Evolutionary conservation across 2,797 vertebrate species (phyloP), one percentile per base, ranked within the genome.

Genomic region (Pantherophis vulpinus): DNA sequence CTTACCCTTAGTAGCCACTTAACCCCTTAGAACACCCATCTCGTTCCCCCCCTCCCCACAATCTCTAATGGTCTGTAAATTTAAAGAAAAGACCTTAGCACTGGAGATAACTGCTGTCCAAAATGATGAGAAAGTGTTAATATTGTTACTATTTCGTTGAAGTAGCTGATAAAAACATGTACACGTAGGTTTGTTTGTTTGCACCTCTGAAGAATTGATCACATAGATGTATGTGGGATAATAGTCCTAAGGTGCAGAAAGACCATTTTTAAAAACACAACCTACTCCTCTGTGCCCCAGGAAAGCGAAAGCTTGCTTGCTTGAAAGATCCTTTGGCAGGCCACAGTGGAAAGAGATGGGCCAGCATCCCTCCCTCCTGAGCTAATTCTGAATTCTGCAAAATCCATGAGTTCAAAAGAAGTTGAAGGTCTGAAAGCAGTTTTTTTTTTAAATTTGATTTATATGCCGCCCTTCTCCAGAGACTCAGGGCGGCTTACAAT

Each of bases 381-480:
- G 23, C 88, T 56, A 12, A 61, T 23, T 60, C 83, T 27, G 58
- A 42, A 61, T n/a, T 55, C n/a, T 23, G 9, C 58, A 32, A 54
- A 58, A 88, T 37, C 10, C 59, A 32, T 10, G 0, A 5, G 25
- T 0, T 32, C 0, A 20, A 6, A 58, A 87, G 88, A 58, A 93
- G 90, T 74, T 8, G 70, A 14, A n/a, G 32, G 18, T 47, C 10
- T 3, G 3, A 47, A 14, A 1, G 0, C 0, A 1, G 20, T n/a
- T n/a, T n/a, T n/a, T n/a, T n/a, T n/a, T n/a, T n/a, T n/a, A n/a
- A n/a, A n/a, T n/a, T n/a, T n/a, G n/a, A n/a, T n/a, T n/a, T n/a
- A n/a, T n/a, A n/a, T n/a, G n/a, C n/a, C n/a, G n/a, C n/a, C n/a
- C n/a, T n/a, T n/a, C n/a, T n/a, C n/a, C n/a, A n/a, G n/a, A n/a